phyloP scores from a whole-genome alignment of 2,888 invertebrate genomes.

The Metalampra italica region DNA sequence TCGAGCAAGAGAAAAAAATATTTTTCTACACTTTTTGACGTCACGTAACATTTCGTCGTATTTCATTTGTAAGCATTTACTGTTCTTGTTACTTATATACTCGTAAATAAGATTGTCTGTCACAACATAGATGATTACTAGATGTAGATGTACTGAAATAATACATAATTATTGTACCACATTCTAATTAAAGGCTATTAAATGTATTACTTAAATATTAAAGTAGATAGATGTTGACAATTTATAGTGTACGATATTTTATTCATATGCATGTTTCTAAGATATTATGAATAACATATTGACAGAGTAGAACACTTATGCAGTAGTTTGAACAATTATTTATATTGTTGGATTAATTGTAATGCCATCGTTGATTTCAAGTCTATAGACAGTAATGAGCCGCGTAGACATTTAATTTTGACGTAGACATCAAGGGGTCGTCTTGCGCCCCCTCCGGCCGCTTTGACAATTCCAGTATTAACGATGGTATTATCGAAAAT shows the following conservation, averaged over 20 bases:
- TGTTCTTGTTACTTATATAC: constrained; percentile 45
- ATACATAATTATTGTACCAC: constrained; percentile 25
- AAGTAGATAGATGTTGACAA: constrained; percentile 64
- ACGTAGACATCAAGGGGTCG: too few relatives aligned
- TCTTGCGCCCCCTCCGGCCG: too few relatives aligned
- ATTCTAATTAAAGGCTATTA: constrained; percentile 42
- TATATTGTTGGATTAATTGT: too few relatives aligned
- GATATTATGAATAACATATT: constrained; percentile 36
- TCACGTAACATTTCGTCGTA: constrained; percentile 55
- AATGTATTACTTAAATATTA: constrained; percentile 27
- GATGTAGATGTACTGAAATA: constrained; percentile 8
- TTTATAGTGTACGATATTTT: constrained; percentile 40
- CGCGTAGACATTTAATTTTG: too few relatives aligned
- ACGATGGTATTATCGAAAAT: too few relatives aligned
- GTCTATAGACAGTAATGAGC: too few relatives aligned
- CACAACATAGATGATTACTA: background rate
- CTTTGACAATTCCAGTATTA: too few relatives aligned
- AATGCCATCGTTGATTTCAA: too few relatives aligned
- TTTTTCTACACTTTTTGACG: constrained; percentile 77
- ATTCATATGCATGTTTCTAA: constrained; percentile 28
- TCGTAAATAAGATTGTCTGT: constrained; percentile 22
- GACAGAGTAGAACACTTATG: constrained; percentile 59
- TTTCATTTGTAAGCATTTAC: constrained; percentile 62
- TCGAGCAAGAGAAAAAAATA: constrained; percentile 59
- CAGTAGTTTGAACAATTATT: constrained; percentile 17